Evolutionary conservation across 2,888 invertebrate genomes (phyloP).

Genomic region (Leucoptera coffeella): DNA sequence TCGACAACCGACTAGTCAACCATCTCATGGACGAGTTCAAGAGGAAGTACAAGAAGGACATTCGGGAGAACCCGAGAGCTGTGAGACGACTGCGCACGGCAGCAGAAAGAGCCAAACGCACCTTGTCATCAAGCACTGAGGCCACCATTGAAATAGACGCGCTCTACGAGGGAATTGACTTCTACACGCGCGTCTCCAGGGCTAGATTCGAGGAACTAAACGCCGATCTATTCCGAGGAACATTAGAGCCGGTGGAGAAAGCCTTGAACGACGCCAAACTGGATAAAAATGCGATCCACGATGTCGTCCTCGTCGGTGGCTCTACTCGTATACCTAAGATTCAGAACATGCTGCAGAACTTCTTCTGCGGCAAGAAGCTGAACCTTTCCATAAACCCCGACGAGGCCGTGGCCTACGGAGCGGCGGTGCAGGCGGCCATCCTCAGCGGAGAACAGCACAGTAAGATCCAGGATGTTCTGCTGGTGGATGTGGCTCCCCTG

Average conservation of each 20-base stretch:
- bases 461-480: slow-evolving; percentile 63
- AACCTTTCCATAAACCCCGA: slow-evolving; percentile 75
- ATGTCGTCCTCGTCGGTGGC: slow-evolving; percentile 77
- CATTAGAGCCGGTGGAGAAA: slow-evolving; percentile 72
- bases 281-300: slow-evolving; percentile 69
- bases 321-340: slow-evolving; percentile 77
- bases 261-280: slow-evolving; percentile 73
- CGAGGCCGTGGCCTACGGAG: slow-evolving; percentile 75
- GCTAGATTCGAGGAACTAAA: slow-evolving; percentile 73
- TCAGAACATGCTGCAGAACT: slow-evolving; percentile 63
- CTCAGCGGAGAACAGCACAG: slow-evolving; percentile 68
- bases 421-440: slow-evolving; percentile 69
- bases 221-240: slow-evolving; percentile 64
- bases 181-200: slow-evolving; percentile 62
- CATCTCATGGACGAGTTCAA: slow-evolving; percentile 66
- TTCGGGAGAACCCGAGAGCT: slow-evolving; percentile 59
- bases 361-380: too few species aligned
- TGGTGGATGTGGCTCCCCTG: slow-evolving; percentile 58
- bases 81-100: slow-evolving; percentile 66
- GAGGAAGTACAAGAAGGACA: slow-evolving; percentile 64
- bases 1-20: slow-evolving; percentile 58
- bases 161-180: slow-evolving; percentile 64
- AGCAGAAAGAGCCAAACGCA: slow-evolving; percentile 72
- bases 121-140: slow-evolving; percentile 69
- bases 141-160: slow-evolving; percentile 72